phyloP scores from a whole-genome alignment of 2,113 vertebrate genomes.

The Rafetus swinhoei region DNA sequence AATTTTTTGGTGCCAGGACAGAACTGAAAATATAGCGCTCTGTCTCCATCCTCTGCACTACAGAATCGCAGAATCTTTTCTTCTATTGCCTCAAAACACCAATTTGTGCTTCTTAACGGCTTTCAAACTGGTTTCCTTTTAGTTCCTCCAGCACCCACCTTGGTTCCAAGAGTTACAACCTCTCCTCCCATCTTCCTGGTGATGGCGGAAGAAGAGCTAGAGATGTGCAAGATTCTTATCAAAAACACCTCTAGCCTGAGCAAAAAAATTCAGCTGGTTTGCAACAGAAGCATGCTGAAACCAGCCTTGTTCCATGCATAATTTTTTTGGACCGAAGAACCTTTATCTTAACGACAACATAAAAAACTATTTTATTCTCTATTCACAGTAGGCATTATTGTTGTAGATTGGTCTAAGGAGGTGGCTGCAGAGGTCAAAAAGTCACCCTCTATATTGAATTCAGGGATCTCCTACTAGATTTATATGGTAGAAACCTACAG shows the following conservation, averaged over 20 bases:
- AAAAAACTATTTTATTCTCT: neutral
- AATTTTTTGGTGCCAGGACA: neutral
- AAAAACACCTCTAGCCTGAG: neutral
- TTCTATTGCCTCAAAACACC: neutral
- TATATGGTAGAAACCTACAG: neutral
- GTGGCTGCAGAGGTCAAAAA: neutral
- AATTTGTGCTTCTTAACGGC: neutral
- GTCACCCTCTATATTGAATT: neutral
- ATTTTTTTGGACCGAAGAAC: neutral
- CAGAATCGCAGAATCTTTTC: neutral
- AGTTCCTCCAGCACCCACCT: neutral
- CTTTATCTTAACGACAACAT: neutral
- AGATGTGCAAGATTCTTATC: rapidly evolving
- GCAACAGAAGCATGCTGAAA: neutral
- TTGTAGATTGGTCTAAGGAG: neutral
- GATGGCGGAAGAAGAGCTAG: neutral
- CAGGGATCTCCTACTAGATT: constrained; percentile 1
- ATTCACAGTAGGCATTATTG: neutral
- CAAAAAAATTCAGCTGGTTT: neutral
- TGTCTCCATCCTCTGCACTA: neutral
- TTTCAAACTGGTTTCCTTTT: neutral
- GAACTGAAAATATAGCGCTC: neutral
- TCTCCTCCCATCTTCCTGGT: rapidly evolving
- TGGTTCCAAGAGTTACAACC: neutral
- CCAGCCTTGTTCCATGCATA: neutral